phyloP scores from a whole-genome alignment of 1,140 invertebrate species.

The Anoplolepis gracilipes region DNA sequence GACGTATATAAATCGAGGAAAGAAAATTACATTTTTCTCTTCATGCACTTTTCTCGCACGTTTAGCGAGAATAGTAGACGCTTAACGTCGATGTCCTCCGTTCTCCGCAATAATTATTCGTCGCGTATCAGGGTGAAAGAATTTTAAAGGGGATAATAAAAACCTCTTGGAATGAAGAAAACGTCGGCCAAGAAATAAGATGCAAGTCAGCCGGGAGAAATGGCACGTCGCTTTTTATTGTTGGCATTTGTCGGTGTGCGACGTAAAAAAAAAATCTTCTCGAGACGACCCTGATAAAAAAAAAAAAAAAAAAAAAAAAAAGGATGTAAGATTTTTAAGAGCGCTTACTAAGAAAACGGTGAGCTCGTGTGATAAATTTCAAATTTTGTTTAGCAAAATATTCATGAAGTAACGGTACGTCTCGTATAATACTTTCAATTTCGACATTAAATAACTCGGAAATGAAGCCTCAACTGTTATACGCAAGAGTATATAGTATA shows the following conservation, averaged over 20 bases:
- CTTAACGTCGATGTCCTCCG: slow-evolving; percentile 10
- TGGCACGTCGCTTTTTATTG: slow-evolving; percentile 54
- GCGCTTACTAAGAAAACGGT: neutral
- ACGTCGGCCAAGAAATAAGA: slow-evolving; percentile 28
- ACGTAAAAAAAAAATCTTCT: slow-evolving; percentile 33
- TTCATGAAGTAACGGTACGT: neutral
- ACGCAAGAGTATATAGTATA: neutral
- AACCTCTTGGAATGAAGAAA: slow-evolving; percentile 18
- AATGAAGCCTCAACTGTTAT: neutral
- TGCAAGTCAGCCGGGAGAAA: slow-evolving; percentile 29
- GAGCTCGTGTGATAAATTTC: neutral
- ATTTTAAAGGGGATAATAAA: slow-evolving; percentile 53
- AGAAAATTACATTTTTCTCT: slow-evolving; percentile 30
- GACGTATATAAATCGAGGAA: neutral
- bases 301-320: no score
- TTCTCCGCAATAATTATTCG: slow-evolving; percentile 48
- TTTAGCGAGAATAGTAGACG: slow-evolving; percentile 42
- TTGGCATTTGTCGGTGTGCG: slow-evolving; percentile 24
- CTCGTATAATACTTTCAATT: neutral
- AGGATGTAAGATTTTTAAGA: slow-evolving; percentile 16
- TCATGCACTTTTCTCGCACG: slow-evolving; percentile 9
- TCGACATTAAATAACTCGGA: neutral
- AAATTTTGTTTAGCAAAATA: neutral
- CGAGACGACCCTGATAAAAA: no score
- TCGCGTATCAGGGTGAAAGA: slow-evolving; percentile 45